These are phyloP conservation scores for Gallinago media DNA, from an alignment of 2,113 vertebrate species.

Conservation along the genomic window DNA sequence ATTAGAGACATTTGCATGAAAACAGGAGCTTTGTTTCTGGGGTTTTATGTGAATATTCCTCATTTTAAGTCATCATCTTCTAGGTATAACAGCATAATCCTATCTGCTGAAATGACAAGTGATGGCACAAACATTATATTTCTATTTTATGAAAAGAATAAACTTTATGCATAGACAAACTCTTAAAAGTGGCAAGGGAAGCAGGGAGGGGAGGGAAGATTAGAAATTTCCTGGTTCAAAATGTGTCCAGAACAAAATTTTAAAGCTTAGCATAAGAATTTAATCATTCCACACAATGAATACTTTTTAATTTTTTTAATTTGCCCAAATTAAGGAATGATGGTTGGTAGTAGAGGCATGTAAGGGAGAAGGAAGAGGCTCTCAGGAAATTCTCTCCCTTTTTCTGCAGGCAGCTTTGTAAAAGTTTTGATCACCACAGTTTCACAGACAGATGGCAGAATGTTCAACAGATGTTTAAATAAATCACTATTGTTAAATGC, in stretches of 20 bases:
- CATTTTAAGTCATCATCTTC: constrained; percentile 12
- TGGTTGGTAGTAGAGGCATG: not conserved
- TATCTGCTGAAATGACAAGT: not conserved
- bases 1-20: constrained; percentile 15
- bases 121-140: not conserved
- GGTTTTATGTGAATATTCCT: not conserved
- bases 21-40: constrained; percentile 31
- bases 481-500: not conserved
- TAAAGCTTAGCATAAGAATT: not conserved
- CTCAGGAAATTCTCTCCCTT: not conserved
- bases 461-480: not conserved
- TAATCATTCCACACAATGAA: not conserved
- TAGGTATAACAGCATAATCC: constrained; percentile 5
- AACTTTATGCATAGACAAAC: not conserved
- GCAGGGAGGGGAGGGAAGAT: not conserved
- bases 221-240: not conserved
- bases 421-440: not conserved
- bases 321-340: not conserved
- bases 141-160: constrained; percentile 8
- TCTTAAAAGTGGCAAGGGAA: not conserved
- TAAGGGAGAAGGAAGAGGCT: not conserved
- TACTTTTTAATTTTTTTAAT: not conserved
- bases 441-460: not conserved
- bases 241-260: not conserved
- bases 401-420: not conserved